phyloP scores from a whole-genome alignment of 2,888 invertebrate species.

The Ypsolopha sequella region DNA sequence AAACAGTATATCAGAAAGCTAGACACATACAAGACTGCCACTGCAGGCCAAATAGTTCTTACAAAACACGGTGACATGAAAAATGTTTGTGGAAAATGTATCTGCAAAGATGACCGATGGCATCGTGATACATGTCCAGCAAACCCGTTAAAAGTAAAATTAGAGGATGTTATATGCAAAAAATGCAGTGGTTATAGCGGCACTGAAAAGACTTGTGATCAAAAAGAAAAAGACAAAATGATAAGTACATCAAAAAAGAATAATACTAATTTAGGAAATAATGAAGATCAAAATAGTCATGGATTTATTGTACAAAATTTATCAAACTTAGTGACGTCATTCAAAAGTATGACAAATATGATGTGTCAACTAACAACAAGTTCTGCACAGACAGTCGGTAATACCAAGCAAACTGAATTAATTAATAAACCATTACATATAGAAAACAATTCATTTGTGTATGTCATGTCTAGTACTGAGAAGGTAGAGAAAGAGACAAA shows the following conservation, averaged over 20 bases:
- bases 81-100: conserved; percentile 50
- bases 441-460: too few relatives aligned
- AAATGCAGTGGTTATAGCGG: background rate
- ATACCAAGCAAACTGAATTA: too few relatives aligned
- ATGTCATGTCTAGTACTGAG: too few relatives aligned
- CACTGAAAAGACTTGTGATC: conserved; percentile 40
- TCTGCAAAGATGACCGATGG: conserved; percentile 50
- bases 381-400: too few relatives aligned
- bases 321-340: too few relatives aligned
- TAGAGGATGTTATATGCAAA: conserved; percentile 9
- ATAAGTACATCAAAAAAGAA: background rate
- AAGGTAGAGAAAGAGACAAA: too few relatives aligned
- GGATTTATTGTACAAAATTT: too few relatives aligned
- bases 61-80: conserved; percentile 22
- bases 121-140: conserved; percentile 45
- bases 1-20: conserved; percentile 47
- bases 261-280: background rate
- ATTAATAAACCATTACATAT: too few relatives aligned
- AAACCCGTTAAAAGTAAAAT: conserved; percentile 8
- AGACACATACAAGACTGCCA: conserved; percentile 40
- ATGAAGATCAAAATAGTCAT: background rate
- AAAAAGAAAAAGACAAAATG: conserved; percentile 25
- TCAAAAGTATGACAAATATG: too few relatives aligned
- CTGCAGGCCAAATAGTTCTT: conserved; percentile 21
- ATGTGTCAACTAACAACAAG: too few relatives aligned